Evolutionary conservation across 1,140 invertebrate species (phyloP), one percentile per base, ranked within the genome.

Genomic region (Leptinotarsa texana): DNA sequence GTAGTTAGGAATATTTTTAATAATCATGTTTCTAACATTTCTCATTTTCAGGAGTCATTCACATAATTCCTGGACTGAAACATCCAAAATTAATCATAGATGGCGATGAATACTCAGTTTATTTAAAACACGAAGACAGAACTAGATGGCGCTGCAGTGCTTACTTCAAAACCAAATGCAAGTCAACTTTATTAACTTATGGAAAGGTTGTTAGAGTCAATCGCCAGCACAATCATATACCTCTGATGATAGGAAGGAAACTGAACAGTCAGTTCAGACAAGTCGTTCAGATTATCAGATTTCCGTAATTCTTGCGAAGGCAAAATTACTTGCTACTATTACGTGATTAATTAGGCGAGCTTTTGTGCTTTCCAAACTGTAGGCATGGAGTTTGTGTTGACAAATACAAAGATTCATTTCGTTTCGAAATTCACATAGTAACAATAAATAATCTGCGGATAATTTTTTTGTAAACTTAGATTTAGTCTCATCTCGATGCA

Each of bases 101-200:
- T 15, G 74, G 69, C 24, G 63, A 80, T 61, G 72, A 72, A 33
- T 72, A 72, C 18, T 62, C 69, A 15, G 63, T 73, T 8, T 65
- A 73, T 65, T 21, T 65, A 15, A 73, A 73, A 62, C 33, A 61
- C 18, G 47, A 74, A 17, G 66, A 69, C n/a, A 67, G 66, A 67
- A 78, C 77, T 13, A 78, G 69, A 70, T 78, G 77, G 75, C 73
- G 74, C 11, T 78, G 77, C 65, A 42, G n/a, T 15, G 66, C 67
- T 72, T 81, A 80, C 73, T 79, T 79, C 47, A 81, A 79, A 72
- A 81, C 77, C n/a, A 82, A 81, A 70, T 82, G 81, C 48, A 79
- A 76, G 57, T 76, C 80, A 8, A 76, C 77, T 66, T 51, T 82
- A 17, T 69, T 79, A 15, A 81, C 81, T 4, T 75, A 69, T 57